Evolutionary conservation across 1,140 invertebrate species (phyloP).

Genomic region (Drosophila funebris): DNA sequence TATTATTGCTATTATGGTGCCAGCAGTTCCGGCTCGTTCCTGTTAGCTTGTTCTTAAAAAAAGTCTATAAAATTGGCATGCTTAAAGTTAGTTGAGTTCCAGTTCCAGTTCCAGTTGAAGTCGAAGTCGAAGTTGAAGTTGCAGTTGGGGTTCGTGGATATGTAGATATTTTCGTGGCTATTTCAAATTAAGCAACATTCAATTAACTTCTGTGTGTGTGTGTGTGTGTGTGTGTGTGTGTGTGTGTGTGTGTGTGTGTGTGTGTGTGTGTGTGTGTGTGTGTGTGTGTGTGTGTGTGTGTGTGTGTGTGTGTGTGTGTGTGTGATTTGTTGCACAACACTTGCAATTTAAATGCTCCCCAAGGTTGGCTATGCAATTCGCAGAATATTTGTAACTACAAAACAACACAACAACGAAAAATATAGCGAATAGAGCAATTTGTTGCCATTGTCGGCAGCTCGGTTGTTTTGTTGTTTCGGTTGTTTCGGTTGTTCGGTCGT

Average conservation of each 20-base stretch:
- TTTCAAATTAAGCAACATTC: conserved; percentile 41
- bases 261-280: conserved; percentile 3
- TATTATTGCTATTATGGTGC: not conserved
- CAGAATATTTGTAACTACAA: conserved; percentile 39
- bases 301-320: conserved; percentile 9
- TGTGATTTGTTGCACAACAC: conserved; percentile 54
- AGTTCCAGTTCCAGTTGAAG: not conserved
- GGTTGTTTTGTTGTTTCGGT: not conserved
- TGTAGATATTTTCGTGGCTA: conserved; percentile 64
- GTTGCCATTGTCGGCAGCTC: conserved; percentile 34
- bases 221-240: conserved; percentile 11
- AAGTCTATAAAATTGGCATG: conserved; percentile 73
- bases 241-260: conserved; percentile 8
- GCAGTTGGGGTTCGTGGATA: conserved; percentile 45
- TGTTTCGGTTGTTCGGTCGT: not conserved
- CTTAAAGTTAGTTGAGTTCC: conserved; percentile 28
- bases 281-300: too few relatives aligned
- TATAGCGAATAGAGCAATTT: conserved; percentile 38
- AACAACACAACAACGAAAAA: too few relatives aligned
- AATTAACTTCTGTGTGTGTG: conserved; percentile 50
- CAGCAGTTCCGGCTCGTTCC: not conserved
- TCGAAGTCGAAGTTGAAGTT: not conserved
- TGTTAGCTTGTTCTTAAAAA: conserved; percentile 49
- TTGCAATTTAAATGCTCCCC: conserved; percentile 44
- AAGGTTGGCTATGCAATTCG: conserved; percentile 51